Base-by-base conservation (phyloP, 53 echinoderm and acorn worm species). In the Pentamera pediparva region DNA sequence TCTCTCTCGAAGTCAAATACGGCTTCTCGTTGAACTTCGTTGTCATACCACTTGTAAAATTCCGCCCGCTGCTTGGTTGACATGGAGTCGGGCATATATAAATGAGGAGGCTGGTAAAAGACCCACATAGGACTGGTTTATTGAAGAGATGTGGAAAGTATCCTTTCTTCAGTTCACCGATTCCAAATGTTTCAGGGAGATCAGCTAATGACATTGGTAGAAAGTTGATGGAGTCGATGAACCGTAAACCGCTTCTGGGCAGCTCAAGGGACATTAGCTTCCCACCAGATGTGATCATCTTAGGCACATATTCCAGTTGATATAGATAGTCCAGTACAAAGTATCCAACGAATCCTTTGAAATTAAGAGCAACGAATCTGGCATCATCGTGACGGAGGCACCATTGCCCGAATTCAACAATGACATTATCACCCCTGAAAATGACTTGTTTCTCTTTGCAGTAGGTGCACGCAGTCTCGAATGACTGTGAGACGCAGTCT, bases 121-220 rank as follows among this genome's bases (percentile, higher is more conserved):
- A 18, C 79, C 79, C 17, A 52, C 17, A 7, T 79, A 79, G 3
- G 32, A 9, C 4, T 12, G 28, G 37, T 79, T 48, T 79, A 22
- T 69, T 79, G 19, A 69, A 79, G 4, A 79, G 35, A 19, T 79
- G 79, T 0, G 79, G 69, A 40, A 79, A 79, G 13, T 52, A 79
- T 1, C 79, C 79, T 13, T 79, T 79, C 34, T 79, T 79, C 6
- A 79, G 7, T 21, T 69, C 79, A 3, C 55, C 19, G 1, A 79
- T 18, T 9, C 79, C 70, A 28, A 79, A 79, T 6, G 69, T 79
- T 13, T 21, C 39, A 7, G 82, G 75, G 0, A 81, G 22, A 1
- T 19, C 39, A 11, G 75, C 34, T 25, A 81, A 35, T 6, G 82
- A 54, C 75, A 81, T 81, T 1, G 75, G 36, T 19, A 81, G 25